Conservation (phyloP, 2,797 vertebrate genomes). For the Eospalax fontanierii region DNA sequence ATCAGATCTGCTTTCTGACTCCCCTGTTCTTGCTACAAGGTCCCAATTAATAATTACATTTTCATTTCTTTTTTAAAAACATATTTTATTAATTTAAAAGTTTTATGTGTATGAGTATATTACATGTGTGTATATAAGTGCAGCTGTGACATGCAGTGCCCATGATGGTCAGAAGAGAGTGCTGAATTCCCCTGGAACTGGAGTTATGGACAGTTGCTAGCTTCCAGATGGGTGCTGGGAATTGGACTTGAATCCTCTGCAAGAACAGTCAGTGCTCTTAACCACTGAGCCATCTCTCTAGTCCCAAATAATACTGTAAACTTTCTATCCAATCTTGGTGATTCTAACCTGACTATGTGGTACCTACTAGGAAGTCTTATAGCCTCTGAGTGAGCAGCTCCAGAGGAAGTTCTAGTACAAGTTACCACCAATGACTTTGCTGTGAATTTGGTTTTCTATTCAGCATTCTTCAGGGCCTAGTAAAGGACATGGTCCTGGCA, state of each 20-base stretch:
- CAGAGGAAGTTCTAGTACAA: not conserved
- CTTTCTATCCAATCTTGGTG: slow-evolving; percentile 7
- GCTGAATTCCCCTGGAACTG: too few species aligned
- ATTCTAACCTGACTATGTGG: not conserved
- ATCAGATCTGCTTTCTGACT: not conserved
- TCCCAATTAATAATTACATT: not conserved
- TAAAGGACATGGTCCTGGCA: not conserved
- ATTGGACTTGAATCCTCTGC: too few species aligned
- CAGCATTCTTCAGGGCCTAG: not conserved
- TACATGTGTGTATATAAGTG: too few species aligned
- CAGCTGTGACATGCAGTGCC: too few species aligned
- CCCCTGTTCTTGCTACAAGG: not conserved
- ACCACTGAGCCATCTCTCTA: too few species aligned
- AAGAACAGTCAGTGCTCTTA: too few species aligned
- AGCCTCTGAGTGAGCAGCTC: not conserved
- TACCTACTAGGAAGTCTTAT: not conserved
- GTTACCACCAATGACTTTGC: not conserved
- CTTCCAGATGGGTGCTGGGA: too few species aligned
- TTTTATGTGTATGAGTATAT: too few species aligned
- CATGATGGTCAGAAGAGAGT: too few species aligned
- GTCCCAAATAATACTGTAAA: not conserved
- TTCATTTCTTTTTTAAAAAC: too few species aligned
- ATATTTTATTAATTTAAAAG: too few species aligned
- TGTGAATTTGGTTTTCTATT: not conserved
- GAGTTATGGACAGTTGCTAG: too few species aligned